Evolutionary conservation across 2,113 vertebrate species (phyloP).

Genomic region (Nicator chloris): DNA sequence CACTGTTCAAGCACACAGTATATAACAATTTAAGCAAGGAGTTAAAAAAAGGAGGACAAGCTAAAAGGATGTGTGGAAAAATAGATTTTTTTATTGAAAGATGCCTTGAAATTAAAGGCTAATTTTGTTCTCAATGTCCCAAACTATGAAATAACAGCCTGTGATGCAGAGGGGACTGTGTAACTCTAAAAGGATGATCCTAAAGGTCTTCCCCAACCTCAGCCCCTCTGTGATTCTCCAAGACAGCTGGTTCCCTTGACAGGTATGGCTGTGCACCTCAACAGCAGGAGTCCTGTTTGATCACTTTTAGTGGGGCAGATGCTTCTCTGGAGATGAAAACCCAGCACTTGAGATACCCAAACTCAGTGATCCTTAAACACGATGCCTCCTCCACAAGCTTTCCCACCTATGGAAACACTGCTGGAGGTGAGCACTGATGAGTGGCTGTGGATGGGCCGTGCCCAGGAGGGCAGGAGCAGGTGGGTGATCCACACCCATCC

Average conservation of each 20-base stretch:
- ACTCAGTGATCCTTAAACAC: not conserved
- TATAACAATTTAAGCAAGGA: not conserved
- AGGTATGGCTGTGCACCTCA: not conserved
- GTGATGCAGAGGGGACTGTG: not conserved
- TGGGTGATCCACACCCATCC: not conserved
- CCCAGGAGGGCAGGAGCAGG: not conserved
- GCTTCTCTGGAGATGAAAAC: not conserved
- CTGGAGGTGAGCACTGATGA: not conserved
- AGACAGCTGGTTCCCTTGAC: not conserved
- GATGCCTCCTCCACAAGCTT: rapidly evolving
- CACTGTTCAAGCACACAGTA: not conserved
- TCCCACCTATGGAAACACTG: rapidly evolving
- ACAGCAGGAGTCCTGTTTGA: not conserved
- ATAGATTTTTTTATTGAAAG: not conserved
- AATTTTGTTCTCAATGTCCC: not conserved
- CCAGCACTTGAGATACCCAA: not conserved
- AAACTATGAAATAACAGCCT: not conserved
- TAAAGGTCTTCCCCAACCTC: not conserved
- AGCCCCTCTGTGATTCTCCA: not conserved
- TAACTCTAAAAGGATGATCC: not conserved
- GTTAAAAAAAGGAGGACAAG: not conserved
- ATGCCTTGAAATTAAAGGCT: not conserved
- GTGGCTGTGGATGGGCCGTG: rapidly evolving
- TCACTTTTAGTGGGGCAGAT: not conserved
- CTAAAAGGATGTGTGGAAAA: not conserved